A percentile compares a stretch with the other conserved stretches of the same genome.
These are phyloP conservation scores for Achroia grisella DNA, from an alignment of 1,140 invertebrate species.

Conservation along the genomic window DNA sequence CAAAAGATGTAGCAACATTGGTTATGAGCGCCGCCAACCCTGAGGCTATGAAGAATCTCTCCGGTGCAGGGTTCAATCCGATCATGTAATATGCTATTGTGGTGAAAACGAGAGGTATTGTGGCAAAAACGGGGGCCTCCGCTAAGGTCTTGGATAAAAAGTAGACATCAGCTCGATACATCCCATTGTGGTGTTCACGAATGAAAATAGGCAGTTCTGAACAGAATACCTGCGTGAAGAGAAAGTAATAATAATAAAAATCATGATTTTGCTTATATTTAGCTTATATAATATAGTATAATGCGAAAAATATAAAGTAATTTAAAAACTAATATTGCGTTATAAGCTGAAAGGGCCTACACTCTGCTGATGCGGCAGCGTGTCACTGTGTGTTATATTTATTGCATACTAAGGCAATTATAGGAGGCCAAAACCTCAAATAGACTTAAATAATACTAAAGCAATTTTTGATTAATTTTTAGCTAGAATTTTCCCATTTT, in stretches of 20 bases:
- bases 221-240: slow-evolving; percentile 90
- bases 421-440: no score
- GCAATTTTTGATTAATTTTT: no score
- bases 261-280: no score
- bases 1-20: slow-evolving; percentile 94
- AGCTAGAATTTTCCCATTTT: no score
- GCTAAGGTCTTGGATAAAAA: slow-evolving; percentile 94
- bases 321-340: no score
- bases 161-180: slow-evolving; percentile 95
- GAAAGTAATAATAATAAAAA: background rate
- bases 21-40: slow-evolving; percentile 87
- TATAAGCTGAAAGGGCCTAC: no score
- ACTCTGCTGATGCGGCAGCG: no score
- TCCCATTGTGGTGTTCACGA: slow-evolving; percentile 91
- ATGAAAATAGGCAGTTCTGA: slow-evolving; percentile 93
- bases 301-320: no score
- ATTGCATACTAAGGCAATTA: no score
- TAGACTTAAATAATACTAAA: no score
- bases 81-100: slow-evolving; percentile 91
- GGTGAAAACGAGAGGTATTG: slow-evolving; percentile 89
- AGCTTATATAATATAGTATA: no score
- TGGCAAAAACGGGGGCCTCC: slow-evolving; percentile 87
- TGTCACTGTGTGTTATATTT: no score
- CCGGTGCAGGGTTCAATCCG: slow-evolving; percentile 82
- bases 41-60: slow-evolving; percentile 84